Evolutionary conservation across 30 jellyfish, hydroid and myxozoan genomes (phyloP).

Genomic region (Catostylus mosaicus): DNA sequence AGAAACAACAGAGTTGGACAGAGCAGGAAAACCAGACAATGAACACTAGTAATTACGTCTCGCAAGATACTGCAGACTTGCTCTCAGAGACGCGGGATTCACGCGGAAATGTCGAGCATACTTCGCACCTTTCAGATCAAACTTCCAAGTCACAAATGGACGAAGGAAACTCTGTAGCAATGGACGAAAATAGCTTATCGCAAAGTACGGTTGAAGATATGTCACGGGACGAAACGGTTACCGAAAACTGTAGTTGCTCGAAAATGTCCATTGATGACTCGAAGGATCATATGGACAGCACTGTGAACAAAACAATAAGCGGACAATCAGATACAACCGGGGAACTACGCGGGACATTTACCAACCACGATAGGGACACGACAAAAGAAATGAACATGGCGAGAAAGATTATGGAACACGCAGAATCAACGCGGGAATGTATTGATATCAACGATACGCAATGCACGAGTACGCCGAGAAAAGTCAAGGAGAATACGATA

Average conservation of each 20-base stretch:
- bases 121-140: too few relatives aligned
- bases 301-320: neutral
- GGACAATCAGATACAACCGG: neutral
- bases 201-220: neutral
- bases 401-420: neutral
- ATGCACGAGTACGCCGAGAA: constrained; percentile 68
- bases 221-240: constrained; percentile 51
- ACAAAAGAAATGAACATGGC: neutral
- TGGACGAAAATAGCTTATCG: neutral
- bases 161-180: too few relatives aligned
- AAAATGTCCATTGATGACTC: constrained; percentile 20
- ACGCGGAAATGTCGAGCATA: neutral
- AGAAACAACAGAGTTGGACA: neutral
- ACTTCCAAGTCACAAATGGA: too few relatives aligned
- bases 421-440: constrained; percentile 44
- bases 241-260: constrained; percentile 30
- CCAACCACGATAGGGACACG: constrained; percentile 52
- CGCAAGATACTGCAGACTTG: constrained; percentile 46
- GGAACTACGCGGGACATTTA: constrained; percentile 25
- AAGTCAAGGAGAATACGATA: constrained; percentile 32
- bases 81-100: constrained; percentile 39
- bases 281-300: neutral
- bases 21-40: constrained; percentile 7
- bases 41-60: constrained; percentile 64
- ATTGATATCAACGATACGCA: constrained; percentile 52